Evolutionary conservation across 2,113 vertebrate genomes (phyloP).

Genomic region (Calypte anna): DNA sequence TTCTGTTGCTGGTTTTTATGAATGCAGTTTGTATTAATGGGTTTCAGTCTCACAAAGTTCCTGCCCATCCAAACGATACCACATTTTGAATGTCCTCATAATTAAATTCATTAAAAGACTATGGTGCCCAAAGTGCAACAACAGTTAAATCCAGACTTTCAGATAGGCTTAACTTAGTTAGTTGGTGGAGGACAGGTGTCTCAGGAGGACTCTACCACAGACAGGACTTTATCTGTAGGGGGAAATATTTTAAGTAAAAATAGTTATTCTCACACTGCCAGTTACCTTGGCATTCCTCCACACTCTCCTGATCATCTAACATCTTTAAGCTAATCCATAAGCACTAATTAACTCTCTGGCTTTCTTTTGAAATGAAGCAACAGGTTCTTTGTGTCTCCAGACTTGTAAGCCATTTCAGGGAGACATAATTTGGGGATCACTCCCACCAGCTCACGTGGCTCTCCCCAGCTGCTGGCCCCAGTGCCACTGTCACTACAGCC

Average conservation of each 20-base stretch:
- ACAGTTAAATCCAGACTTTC: background rate
- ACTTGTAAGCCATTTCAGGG: background rate
- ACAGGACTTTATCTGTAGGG: background rate
- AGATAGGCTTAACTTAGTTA: background rate
- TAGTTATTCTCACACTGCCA: background rate
- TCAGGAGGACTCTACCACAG: background rate
- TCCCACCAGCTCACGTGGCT: background rate
- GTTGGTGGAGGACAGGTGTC: background rate
- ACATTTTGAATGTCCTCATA: background rate
- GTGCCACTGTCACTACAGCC: fast-evolving
- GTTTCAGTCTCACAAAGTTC: background rate
- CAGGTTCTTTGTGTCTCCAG: background rate
- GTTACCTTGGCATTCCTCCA: background rate
- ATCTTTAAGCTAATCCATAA: background rate
- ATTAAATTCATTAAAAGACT: background rate
- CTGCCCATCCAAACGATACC: background rate
- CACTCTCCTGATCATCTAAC: background rate
- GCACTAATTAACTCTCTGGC: background rate
- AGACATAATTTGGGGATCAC: fast-evolving
- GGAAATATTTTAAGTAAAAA: conserved; percentile 2
- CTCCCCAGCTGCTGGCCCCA: background rate
- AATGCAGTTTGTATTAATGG: background rate
- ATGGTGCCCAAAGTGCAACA: background rate
- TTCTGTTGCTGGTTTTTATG: background rate
- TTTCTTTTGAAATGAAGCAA: background rate